phyloP scores from a whole-genome alignment of 2,888 invertebrate genomes.

The Metopia argyrocephala region DNA sequence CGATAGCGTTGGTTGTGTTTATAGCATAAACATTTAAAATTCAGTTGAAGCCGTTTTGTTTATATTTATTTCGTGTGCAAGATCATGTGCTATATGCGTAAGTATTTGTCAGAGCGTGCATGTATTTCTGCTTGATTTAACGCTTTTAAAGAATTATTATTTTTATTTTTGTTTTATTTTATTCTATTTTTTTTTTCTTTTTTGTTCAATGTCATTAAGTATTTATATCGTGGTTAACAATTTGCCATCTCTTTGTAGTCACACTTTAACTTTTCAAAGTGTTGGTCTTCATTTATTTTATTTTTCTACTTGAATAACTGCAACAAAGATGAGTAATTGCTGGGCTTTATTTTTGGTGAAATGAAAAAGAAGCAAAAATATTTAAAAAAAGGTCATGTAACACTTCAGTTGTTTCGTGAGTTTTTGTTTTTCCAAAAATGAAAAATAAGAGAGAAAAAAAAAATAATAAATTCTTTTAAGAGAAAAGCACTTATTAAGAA shows the following conservation, averaged over 20 bases:
- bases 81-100: neutral
- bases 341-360: neutral
- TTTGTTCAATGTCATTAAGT: slow-evolving; percentile 38
- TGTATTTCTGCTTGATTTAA: slow-evolving; percentile 56
- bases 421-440: slow-evolving; percentile 5
- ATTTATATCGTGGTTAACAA: slow-evolving; percentile 44
- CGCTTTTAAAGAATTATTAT: slow-evolving; percentile 54
- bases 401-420: slow-evolving; percentile 30
- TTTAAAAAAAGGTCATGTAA: slow-evolving; percentile 17
- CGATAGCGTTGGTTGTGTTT: too few species aligned
- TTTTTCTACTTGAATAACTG: slow-evolving; percentile 32
- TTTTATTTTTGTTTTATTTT: neutral
- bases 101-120: slow-evolving; percentile 5
- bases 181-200: neutral
- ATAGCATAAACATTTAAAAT: too few species aligned
- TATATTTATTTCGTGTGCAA: too few species aligned
- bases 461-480: neutral
- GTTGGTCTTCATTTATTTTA: slow-evolving; percentile 11
- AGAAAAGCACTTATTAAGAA: neutral
- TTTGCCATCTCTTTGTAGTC: slow-evolving; percentile 1
- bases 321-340: slow-evolving; percentile 45
- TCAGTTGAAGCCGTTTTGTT: too few species aligned
- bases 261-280: neutral
- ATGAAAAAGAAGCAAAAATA: neutral
- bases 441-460: neutral